A percentile compares a stretch with the other conserved stretches of the same genome.
Conservation (phyloP, 1,140 invertebrate species). For the Venturia canescens region DNA sequence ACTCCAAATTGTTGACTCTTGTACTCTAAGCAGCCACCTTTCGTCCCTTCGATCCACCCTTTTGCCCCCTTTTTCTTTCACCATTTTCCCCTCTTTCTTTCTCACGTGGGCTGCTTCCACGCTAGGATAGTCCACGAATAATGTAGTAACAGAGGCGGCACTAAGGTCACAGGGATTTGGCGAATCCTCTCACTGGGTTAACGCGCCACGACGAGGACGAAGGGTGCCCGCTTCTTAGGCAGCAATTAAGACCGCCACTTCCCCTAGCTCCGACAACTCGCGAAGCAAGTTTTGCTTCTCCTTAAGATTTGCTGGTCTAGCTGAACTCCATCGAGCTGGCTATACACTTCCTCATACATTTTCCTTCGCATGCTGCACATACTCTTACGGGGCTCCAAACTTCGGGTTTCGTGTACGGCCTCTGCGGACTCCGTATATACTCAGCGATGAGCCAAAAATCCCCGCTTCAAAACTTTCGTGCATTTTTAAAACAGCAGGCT, state of each 20-base stretch:
- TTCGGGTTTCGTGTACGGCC: background rate
- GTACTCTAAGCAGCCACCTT: constrained; percentile 16
- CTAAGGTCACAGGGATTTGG: constrained; percentile 45
- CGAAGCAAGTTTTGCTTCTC: constrained; percentile 59
- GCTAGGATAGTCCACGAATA: background rate
- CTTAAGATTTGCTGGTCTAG: constrained; percentile 27
- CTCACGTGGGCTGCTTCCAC: background rate
- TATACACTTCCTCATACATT: background rate
- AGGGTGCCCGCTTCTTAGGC: constrained; percentile 63
- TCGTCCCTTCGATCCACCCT: background rate
- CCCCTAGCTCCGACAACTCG: constrained; percentile 58
- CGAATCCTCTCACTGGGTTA: constrained; percentile 52
- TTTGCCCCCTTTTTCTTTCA: no score
- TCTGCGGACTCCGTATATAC: background rate
- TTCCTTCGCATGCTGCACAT: background rate
- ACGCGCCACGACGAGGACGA: constrained; percentile 55
- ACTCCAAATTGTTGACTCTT: constrained; percentile 29
- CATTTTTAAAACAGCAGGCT: no score
- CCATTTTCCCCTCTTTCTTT: background rate
- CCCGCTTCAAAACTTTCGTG: background rate
- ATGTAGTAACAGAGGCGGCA: constrained; percentile 30
- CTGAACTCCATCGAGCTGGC: constrained; percentile 11
- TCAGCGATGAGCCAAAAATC: background rate
- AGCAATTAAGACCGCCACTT: constrained; percentile 68
- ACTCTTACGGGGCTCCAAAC: background rate